A percentile compares a stretch with the other conserved stretches of the same genome.
These are phyloP conservation scores for Sipha maydis DNA, from an alignment of 2,888 invertebrate species.

Conservation along the genomic window DNA sequence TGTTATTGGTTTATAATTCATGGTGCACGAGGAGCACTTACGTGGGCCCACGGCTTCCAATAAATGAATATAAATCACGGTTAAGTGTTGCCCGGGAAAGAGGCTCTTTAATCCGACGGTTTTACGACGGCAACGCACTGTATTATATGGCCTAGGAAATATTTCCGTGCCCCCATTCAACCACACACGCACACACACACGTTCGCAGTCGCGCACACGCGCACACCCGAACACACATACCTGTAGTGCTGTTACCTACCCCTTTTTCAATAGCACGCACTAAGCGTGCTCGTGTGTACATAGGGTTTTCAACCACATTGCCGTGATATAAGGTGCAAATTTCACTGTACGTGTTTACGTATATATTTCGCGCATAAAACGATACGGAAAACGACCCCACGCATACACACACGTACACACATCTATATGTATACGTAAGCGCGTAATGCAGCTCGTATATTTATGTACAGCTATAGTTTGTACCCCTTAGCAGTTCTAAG, in stretches of 20 bases:
- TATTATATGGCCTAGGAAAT: constrained; percentile 40
- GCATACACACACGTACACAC: neutral
- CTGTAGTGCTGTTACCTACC: neutral
- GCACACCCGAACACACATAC: too few relatives aligned
- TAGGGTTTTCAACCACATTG: constrained; percentile 14
- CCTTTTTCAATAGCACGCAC: constrained; percentile 20
- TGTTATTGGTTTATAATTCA: constrained; percentile 57
- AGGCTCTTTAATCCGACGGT: constrained; percentile 57
- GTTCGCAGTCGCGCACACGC: neutral
- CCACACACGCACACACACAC: neutral
- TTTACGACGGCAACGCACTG: constrained; percentile 27
- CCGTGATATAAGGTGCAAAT: constrained; percentile 33
- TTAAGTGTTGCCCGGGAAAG: constrained; percentile 51
- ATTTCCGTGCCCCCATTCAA: neutral
- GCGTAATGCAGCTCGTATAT: too few relatives aligned
- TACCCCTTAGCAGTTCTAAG: neutral
- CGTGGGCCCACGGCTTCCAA: constrained; percentile 30
- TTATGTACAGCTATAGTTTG: neutral
- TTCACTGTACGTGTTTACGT: neutral
- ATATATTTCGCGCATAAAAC: neutral
- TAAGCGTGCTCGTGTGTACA: neutral
- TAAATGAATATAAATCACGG: constrained; percentile 60
- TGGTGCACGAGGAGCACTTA: constrained; percentile 49
- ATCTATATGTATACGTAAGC: neutral
- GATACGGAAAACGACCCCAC: constrained; percentile 15